Conservation (phyloP, 2,797 vertebrate genomes). For the Gouania willdenowi region DNA sequence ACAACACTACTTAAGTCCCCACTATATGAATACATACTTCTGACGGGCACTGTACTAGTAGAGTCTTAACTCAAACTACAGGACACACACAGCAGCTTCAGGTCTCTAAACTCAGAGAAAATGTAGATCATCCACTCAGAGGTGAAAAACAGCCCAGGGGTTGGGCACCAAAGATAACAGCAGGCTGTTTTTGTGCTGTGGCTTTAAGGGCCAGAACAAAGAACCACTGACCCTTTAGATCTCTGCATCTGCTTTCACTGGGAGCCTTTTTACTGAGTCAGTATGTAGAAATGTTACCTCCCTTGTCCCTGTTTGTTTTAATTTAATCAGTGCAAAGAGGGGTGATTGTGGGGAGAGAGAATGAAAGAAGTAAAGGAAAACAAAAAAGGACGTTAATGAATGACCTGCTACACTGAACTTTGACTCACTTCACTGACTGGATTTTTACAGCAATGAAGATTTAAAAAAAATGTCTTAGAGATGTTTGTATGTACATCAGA, state of each 20-base stretch:
- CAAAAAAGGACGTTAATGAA: constrained; percentile 22
- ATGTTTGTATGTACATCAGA: no score
- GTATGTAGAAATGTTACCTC: constrained; percentile 66
- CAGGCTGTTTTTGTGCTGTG: constrained; percentile 36
- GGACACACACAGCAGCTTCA: constrained; percentile 2
- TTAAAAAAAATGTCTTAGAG: no score
- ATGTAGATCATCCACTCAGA: constrained; percentile 36
- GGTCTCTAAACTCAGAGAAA: constrained; percentile 16
- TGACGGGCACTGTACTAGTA: no score
- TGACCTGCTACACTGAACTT: constrained; percentile 33
- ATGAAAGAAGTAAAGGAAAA: constrained; percentile 46
- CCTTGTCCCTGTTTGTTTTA: constrained; percentile 57
- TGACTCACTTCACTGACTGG: constrained; percentile 11
- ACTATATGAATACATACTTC: no score
- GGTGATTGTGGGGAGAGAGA: no score
- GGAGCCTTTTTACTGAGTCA: constrained; percentile 60
- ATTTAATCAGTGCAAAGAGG: constrained; percentile 44
- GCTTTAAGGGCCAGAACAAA: constrained; percentile 46
- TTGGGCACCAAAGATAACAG: constrained; percentile 29
- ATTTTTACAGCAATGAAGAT: constrained; percentile 6
- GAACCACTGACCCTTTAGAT: constrained; percentile 27
- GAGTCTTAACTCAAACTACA: no score
- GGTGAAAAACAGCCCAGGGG: constrained; percentile 14
- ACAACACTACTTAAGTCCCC: no score
- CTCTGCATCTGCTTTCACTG: constrained; percentile 47